Evolutionary conservation across 1,140 invertebrate species (phyloP), one percentile per base, ranked within the genome.

Genomic region (Lepidurus arcticus): DNA sequence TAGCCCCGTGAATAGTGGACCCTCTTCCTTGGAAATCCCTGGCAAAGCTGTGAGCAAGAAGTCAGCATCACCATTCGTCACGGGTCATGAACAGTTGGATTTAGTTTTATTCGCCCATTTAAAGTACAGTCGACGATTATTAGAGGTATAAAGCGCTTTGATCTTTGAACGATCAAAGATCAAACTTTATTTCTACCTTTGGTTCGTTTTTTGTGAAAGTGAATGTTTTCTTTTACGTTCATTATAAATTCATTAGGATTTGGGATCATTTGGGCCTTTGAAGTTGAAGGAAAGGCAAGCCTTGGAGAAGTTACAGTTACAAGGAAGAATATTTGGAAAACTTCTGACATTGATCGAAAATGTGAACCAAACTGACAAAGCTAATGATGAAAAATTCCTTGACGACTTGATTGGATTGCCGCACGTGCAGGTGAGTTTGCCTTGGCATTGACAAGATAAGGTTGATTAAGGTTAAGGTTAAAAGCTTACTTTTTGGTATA

Each of bases 231-330:
- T 73, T 77, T 10, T 21, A 34, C 13, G 74, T n/a, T 4, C 1
- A 42, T n/a, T 43, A 24, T 77, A 44, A 73, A 24, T 11, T 24
- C 44, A 42, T 82, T 83, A 87, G 86, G 85, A 85, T 80, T 80
- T 88, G n/a, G 87, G 87, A 24, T 85, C 84, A n/a, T 88, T 85
- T 83, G 87, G 87, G n/a, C 87, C 87, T 7, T 80, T 88, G 79
- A 86, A 86, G 80, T 85, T 84, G 77, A 83, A 84, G 74, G 87
- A 88, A 81, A 84, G 83, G 42, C 84, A 85, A 79, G 84, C 86
- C 21, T 79, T 88, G 75, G 83, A 85, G 47, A 85, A 86, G 78
- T 81, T 88, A 24, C 83, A 85, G 81, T 83, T 83, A 53, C 86
- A 88, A 79, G 84, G 84, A 13, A 78, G 82, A 11, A 84, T 88